These are phyloP conservation scores for Magallana ariakensis DNA, from an alignment of 1,140 invertebrate species.

Conservation along the genomic window DNA sequence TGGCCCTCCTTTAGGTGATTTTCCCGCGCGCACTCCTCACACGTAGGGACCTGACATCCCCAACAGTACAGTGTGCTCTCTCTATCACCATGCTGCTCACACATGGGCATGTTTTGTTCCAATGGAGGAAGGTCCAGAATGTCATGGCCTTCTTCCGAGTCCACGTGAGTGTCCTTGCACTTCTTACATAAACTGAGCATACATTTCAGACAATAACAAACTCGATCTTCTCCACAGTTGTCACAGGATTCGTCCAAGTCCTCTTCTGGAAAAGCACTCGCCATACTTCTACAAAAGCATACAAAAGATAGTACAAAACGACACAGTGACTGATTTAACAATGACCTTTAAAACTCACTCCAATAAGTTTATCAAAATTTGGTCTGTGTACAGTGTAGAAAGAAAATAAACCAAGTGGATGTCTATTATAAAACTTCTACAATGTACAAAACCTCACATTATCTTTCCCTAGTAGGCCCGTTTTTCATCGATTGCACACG, in stretches of 20 bases:
- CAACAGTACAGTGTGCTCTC: neutral
- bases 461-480: too few species aligned
- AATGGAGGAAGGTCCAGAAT: neutral
- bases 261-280: neutral
- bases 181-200: conserved; percentile 1
- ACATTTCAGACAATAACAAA: neutral
- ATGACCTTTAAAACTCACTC: too few species aligned
- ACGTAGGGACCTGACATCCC: neutral
- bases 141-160: neutral
- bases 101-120: neutral
- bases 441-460: too few species aligned
- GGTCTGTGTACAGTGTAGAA: too few species aligned
- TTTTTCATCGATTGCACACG: too few species aligned
- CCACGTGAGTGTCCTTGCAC: neutral
- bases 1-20: neutral
- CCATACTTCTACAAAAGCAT: neutral
- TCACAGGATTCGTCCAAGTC: conserved; percentile 1
- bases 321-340: too few species aligned
- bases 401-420: too few species aligned
- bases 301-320: neutral
- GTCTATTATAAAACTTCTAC: too few species aligned
- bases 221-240: neutral
- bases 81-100: neutral
- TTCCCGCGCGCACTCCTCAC: neutral
- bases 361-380: too few species aligned